Percentiles rank a stretch among this genome's conserved stretches.
Conservation (phyloP, 2,888 invertebrate genomes). For the Pomacea canaliculata region DNA sequence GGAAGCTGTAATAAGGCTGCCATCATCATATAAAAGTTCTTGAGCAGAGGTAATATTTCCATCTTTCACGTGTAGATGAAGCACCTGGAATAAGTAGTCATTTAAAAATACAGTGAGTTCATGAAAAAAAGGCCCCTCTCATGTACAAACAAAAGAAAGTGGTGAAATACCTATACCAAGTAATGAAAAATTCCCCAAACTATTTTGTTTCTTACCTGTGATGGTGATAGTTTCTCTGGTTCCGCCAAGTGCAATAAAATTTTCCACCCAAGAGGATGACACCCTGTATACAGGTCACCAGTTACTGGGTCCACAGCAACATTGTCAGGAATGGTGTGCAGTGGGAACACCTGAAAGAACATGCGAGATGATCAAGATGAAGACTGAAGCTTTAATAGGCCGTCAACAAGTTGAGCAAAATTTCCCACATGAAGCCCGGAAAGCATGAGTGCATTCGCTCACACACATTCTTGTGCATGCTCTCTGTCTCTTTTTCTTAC, state of each 20-base stretch:
- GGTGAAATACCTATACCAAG: not conserved
- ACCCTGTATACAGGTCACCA: slow-evolving; percentile 34
- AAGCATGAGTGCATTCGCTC: not conserved
- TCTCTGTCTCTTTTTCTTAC: not conserved
- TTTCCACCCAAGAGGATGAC: slow-evolving; percentile 32
- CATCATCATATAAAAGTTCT: slow-evolving; percentile 47
- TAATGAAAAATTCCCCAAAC: no score
- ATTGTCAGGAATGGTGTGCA: slow-evolving; percentile 32
- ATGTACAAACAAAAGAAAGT: not conserved
- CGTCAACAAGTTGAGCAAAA: no score
- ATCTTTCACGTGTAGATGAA: slow-evolving; percentile 29
- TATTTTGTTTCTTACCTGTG: slow-evolving; percentile 33
- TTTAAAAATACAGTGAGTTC: not conserved
- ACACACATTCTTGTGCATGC: not conserved
- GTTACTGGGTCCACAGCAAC: slow-evolving; percentile 31
- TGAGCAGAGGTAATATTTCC: slow-evolving; percentile 33
- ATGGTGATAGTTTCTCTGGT: slow-evolving; percentile 26
- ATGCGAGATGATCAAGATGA: not conserved
- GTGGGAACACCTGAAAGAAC: slow-evolving; percentile 28
- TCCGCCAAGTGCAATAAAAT: slow-evolving; percentile 20
- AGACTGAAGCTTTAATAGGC: not conserved
- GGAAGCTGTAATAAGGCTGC: slow-evolving; percentile 41
- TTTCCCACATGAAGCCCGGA: not conserved
- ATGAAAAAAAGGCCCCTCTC: not conserved
- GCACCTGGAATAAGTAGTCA: slow-evolving; percentile 20